Conservation (phyloP, 2,888 invertebrate genomes). For the Cremastinae sp. region DNA sequence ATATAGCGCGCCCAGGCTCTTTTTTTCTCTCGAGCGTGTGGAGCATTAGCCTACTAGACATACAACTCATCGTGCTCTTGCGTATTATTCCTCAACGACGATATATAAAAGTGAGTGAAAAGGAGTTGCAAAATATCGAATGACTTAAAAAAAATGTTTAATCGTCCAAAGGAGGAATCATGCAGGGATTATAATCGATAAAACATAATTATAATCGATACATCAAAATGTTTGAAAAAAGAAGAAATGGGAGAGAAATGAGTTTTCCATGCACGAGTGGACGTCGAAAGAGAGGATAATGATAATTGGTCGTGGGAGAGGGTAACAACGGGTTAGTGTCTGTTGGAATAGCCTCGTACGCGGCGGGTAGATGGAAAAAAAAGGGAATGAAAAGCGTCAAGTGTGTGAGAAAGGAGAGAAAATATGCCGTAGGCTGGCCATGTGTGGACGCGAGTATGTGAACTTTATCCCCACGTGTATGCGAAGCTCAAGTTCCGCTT, state of each 20-base stretch:
- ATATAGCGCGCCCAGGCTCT: slow-evolving; percentile 48
- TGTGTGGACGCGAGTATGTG: slow-evolving; percentile 29
- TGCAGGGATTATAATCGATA: too few relatives aligned
- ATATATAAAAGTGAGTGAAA: too few relatives aligned
- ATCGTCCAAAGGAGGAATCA: slow-evolving; percentile 4
- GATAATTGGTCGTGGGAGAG: slow-evolving; percentile 71
- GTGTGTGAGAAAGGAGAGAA: slow-evolving; percentile 28
- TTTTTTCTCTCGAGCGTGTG: neutral
- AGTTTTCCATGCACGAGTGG: slow-evolving; percentile 35
- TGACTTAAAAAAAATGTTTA: neutral
- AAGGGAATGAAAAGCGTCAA: neutral
- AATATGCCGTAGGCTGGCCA: slow-evolving; percentile 10
- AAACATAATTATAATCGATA: too few relatives aligned
- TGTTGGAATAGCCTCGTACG: slow-evolving; percentile 54
- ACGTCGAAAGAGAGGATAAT: slow-evolving; percentile 63
- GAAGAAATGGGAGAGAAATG: slow-evolving; percentile 35
- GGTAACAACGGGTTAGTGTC: slow-evolving; percentile 74
- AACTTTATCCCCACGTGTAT: slow-evolving; percentile 8
- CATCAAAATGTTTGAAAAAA: neutral
- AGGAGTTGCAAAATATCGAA: neutral
- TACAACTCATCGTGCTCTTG: neutral
- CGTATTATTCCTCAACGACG: too few relatives aligned
- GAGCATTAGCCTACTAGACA: slow-evolving; percentile 39
- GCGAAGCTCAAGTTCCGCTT: slow-evolving; percentile 38
- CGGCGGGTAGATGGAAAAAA: slow-evolving; percentile 2